Percentiles rank a stretch among this genome's conserved stretches.
Conservation (phyloP, 2,113 vertebrate genomes). For the Serilophus lunatus region DNA sequence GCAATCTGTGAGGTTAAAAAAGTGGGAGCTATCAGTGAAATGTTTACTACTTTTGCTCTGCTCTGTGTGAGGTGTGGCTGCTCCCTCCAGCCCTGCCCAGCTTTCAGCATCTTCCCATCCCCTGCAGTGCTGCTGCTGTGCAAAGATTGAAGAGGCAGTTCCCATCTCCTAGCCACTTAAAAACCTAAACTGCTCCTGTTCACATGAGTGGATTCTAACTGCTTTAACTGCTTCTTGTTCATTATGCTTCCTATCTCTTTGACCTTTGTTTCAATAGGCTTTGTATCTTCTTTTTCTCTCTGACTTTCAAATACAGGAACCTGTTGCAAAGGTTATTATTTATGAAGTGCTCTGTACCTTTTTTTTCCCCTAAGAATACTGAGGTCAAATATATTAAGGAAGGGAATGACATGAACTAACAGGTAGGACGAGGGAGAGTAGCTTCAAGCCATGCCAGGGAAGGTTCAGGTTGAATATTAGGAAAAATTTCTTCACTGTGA, state of each 20-base stretch:
- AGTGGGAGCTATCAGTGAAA: neutral
- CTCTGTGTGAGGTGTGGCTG: neutral
- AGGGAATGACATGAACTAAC: neutral
- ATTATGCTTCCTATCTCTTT: neutral
- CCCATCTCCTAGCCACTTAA: neutral
- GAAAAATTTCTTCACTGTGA: neutral
- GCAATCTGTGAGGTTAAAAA: neutral
- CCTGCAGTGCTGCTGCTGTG: neutral
- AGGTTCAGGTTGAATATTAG: neutral
- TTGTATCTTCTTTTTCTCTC: neutral
- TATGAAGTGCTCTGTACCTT: neutral
- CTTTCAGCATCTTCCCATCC: neutral
- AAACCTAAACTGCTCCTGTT: neutral
- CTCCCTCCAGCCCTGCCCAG: neutral
- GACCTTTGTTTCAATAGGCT: neutral
- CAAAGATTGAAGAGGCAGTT: neutral
- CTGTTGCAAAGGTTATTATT: neutral
- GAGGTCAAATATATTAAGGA: neutral
- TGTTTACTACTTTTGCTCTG: neutral
- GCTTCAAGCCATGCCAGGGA: neutral
- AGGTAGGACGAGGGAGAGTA: neutral
- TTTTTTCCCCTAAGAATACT: neutral
- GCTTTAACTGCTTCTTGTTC: neutral
- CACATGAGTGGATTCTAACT: neutral
- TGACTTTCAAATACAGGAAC: neutral